Base-by-base conservation (phyloP, 2,888 invertebrate species). In the Erannis defoliaria region DNA sequence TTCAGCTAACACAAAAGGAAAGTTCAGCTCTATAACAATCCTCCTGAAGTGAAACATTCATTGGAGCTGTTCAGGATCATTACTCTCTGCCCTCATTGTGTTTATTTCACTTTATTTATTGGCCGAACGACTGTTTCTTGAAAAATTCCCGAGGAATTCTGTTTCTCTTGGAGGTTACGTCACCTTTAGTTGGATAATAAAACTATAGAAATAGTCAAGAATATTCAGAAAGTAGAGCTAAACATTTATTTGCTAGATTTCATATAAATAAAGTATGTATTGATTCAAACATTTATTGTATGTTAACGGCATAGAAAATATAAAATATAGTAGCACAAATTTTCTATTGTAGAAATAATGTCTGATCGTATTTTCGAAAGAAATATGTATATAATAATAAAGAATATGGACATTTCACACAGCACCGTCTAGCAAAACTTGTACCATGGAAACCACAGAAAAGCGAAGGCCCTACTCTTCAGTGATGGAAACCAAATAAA, bases 21-120 rank as follows among this genome's bases (percentile, higher is more conserved):
- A n/a, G n/a, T n/a, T n/a, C 84, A 72, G 9, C 87, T 85, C 84
- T 76, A 63, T 71, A 70, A 1, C 70, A 5, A 64, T 80, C 46
- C 14, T 14, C 23, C 53, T 76, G 81, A 86, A 81, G 80, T 84
- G 83, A 89, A 86, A 87, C 88, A 90, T 89, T 87, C 85, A 87
- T 85, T 75, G 85, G 80, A 85, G 78, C 81, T 80, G 88, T 89
- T 89, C 85, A 66, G 86, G 84, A 85, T 88, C 89, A 89, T 90
- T 89, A 89, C 88, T 88, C 89, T 82, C 84, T 87, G 86, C 88
- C 89, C 88, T 83, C 82, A 81, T 86, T 85, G 87, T 86, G 81
- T 84, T 80, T 82, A 81, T 86, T 84, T 82, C 78, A 80, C 81
- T 86, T 82, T 88, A 84, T 84, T 80, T 81, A 79, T 80, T 74